Conservation (phyloP, 1,140 invertebrate genomes). For the Pissodes strobi region DNA sequence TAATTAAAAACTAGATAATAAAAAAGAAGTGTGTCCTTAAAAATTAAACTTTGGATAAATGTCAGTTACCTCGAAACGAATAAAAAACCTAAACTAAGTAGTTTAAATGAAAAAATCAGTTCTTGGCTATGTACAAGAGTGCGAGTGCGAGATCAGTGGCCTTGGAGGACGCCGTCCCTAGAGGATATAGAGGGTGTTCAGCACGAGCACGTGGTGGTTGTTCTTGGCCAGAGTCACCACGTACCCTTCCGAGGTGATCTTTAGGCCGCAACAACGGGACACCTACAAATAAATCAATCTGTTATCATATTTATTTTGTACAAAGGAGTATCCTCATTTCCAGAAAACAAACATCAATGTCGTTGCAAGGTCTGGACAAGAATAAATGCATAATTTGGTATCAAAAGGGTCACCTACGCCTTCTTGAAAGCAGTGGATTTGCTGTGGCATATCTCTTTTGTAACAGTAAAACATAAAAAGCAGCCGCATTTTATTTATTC, state of each 20-base stretch:
- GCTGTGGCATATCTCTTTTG: no score
- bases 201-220: conserved; percentile 95
- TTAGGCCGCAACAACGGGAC: conserved; percentile 94
- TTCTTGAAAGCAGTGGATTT: no score
- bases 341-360: no score
- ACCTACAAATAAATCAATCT: conserved; percentile 69
- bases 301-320: no score
- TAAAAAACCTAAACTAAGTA: conserved; percentile 39
- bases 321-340: no score
- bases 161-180: conserved; percentile 54
- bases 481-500: no score
- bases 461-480: no score
- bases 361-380: no score
- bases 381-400: no score
- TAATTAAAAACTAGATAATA: conserved; percentile 36
- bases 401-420: no score
- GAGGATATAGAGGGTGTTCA: conserved; percentile 93
- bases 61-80: conserved; percentile 40
- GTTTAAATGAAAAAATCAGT: conserved; percentile 51
- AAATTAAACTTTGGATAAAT: conserved; percentile 41
- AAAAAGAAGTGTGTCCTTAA: conserved; percentile 37
- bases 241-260: conserved; percentile 95
- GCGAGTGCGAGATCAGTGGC: conserved; percentile 50
- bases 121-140: conserved; percentile 50
- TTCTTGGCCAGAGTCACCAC: conserved; percentile 97